Evolutionary conservation across 1,140 invertebrate species (phyloP), one percentile per base, ranked within the genome.

Genomic region (Zaprionus ornatus): DNA sequence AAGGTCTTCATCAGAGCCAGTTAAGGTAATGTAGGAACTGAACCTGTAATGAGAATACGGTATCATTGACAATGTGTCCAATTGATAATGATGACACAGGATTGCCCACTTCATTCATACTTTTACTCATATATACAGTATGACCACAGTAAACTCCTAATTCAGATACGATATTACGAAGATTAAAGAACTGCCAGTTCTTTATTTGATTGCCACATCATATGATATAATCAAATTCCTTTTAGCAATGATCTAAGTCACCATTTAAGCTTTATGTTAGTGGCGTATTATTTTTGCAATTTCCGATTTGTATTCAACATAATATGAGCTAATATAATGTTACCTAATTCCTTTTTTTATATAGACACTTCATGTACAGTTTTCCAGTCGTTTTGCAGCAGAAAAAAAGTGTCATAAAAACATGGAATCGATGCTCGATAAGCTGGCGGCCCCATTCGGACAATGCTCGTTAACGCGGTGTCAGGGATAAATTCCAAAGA

Each of bases 401-500:
- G n/a, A n/a, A 66, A 68, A 74, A 80, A 54, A 74, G 80, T 21
- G 45, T 77, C 77, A 88, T 88, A 87, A 87, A 86, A 87, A 82
- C 82, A 75, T 83, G 65, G 80, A 83, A 78, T 50, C 45, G 77
- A 77, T 87, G 88, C 88, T 87, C 80, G 83, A 67, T 60, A 40
- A 52, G 45, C 45, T 50, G 21, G 21, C 45, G 19, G 21, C 19
- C 45, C 19, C 45, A 23, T 50, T 66, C 65, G 45, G 75, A 85
- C 78, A 85, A 79, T 80, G 77, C 80, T 88, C 83, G 84, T 87
- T 87, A 84, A 74, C 73, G 80, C 69, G 74, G 73, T 82, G 83
- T 88, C 83, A 74, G 56, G 68, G 63, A 83, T 84, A 78, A 88
- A 87, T 88, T 83, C 77, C 84, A 82, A 71, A 74, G 77, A 65